Percentiles rank a stretch among this genome's conserved stretches.
phyloP scores from a whole-genome alignment of 1,140 invertebrate species.

The Hylaeus volcanicus region DNA sequence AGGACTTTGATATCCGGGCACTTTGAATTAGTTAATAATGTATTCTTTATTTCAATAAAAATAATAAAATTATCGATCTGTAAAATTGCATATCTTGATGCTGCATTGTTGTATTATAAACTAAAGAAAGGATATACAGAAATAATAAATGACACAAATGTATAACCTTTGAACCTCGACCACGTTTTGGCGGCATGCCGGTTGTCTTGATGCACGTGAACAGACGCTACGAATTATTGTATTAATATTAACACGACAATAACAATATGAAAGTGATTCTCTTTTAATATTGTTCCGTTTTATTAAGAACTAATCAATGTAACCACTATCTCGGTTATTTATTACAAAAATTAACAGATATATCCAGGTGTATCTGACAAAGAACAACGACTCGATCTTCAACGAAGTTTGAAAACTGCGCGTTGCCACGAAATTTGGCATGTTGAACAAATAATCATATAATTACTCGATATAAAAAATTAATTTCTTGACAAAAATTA shows the following conservation, averaged over 20 bases:
- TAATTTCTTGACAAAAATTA: not conserved
- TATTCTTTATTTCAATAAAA: not conserved
- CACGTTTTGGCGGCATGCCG: slow-evolving; percentile 58
- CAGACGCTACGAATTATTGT: not conserved
- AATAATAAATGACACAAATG: slow-evolving; percentile 20
- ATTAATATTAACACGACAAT: not conserved
- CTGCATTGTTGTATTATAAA: not conserved
- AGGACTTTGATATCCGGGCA: not conserved
- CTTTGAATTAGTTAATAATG: not conserved
- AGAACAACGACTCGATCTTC: slow-evolving; percentile 6
- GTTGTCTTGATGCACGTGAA: not conserved
- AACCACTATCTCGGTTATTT: too few species aligned
- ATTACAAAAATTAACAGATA: not conserved
- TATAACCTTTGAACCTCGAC: slow-evolving; percentile 45
- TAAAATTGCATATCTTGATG: not conserved
- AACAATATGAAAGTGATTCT: not conserved
- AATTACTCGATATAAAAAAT: not conserved
- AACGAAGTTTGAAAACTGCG: slow-evolving; percentile 34
- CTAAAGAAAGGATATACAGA: not conserved
- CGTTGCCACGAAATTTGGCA: not conserved
- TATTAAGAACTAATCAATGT: not conserved
- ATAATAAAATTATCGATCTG: slow-evolving; percentile 1
- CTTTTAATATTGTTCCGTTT: not conserved
- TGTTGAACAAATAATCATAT: too few species aligned
- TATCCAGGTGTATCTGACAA: not conserved